A percentile compares a stretch with the other conserved stretches of the same genome.
These are phyloP conservation scores for Drosophila ustulata DNA, from an alignment of 2,888 invertebrate species.

Conservation along the genomic window DNA sequence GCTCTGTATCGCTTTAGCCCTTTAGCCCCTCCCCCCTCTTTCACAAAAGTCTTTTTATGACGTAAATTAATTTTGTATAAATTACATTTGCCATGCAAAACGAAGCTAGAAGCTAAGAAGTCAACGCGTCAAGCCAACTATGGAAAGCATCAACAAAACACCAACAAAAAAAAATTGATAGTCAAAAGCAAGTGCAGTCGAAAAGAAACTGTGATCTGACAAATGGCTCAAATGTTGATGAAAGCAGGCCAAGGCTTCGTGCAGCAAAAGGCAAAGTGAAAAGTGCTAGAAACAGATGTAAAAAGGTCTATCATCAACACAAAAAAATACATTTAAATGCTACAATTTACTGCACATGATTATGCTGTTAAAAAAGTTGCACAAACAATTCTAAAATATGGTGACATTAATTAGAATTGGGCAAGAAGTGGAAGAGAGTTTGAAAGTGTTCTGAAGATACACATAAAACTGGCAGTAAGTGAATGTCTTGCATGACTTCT, in stretches of 20 bases:
- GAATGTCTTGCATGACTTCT: neutral
- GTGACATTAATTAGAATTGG: slow-evolving; percentile 19
- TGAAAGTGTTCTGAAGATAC: neutral
- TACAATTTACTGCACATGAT: slow-evolving; percentile 9
- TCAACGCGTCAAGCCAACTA: slow-evolving; percentile 39
- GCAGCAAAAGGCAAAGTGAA: slow-evolving; percentile 12
- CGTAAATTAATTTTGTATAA: slow-evolving; percentile 76
- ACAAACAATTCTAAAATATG: slow-evolving; percentile 6
- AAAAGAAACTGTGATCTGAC: slow-evolving; percentile 18
- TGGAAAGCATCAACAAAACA: slow-evolving; percentile 25
- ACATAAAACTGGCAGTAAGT: neutral
- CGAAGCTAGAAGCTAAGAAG: slow-evolving; percentile 42
- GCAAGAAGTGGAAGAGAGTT: slow-evolving; percentile 1
- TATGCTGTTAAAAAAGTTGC: slow-evolving; percentile 5
- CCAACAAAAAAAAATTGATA: neutral
- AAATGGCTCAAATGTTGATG: slow-evolving; percentile 39
- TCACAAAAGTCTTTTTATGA: slow-evolving; percentile 62
- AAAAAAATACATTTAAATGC: slow-evolving; percentile 26
- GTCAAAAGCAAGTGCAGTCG: neutral
- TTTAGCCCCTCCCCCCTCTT: neutral
- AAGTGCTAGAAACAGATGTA: slow-evolving; percentile 25
- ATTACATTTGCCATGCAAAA: slow-evolving; percentile 66
- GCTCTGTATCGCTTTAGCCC: neutral
- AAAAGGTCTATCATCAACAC: slow-evolving; percentile 24
- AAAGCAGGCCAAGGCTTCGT: slow-evolving; percentile 50